Evolutionary conservation across 2,888 invertebrate species (phyloP), one percentile per base, ranked within the genome.

Genomic region (Drosophila nr. medialis): DNA sequence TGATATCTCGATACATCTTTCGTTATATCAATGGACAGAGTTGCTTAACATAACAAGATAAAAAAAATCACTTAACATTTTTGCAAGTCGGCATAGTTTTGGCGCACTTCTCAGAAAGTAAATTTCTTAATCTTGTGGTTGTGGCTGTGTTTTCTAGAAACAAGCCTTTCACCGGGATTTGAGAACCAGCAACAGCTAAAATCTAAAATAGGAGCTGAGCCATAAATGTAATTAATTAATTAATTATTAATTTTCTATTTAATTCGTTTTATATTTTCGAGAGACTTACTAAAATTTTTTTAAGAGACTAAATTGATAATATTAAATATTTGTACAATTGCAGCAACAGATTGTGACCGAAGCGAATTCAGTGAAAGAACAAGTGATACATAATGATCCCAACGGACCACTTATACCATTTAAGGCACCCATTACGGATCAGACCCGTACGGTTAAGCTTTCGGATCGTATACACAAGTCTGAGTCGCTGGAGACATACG

Each of bases 401-500:
- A 8, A 32, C 4, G 63, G 18, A 30, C 45, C 66, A 2, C 74
- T 92, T 1, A 27, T 45, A 15, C 85, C 88, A 4, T 89, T 77
- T 48, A 71, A 51, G 4, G 67, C 68, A 0, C 60, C 74, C 13
- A 84, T 89, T 18, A 8, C n/a, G 5, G 54, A 6, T 1, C 24
- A 42, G 18, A 53, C 27, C 0, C 81, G 81, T 3, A 54, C 34
- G 10, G 92, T 91, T 2, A 72, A 48, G 11, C 90, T 88, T 64
- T 89, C 92, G 0, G 80, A 79, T 18, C 62, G 50, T 3, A 77
- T 92, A 13, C 83, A 85, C 30, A 82, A 54, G 3, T 86, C 92
- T 58, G 45, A 74, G 0, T 67, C 80, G n/a, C 48, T 91, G 30
- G 85, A 80, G 1, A 72, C 71, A 0, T 93, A 93, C 72, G 55